Conservation (phyloP, 2,113 vertebrate species). For the Pardalotus punctatus region DNA sequence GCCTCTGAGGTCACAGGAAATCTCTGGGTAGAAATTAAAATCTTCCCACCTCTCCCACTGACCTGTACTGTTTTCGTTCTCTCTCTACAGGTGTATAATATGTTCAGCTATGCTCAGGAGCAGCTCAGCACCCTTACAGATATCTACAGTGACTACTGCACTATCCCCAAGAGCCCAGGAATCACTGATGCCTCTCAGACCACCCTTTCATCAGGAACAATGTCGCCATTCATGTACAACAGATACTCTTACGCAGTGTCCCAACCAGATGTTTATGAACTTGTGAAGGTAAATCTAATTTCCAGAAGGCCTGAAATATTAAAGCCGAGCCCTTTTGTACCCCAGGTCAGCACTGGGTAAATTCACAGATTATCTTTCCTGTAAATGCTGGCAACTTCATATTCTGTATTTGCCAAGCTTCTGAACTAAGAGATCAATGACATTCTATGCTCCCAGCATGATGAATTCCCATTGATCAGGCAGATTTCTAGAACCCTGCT, state of each 20-base stretch:
- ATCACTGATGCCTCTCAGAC: neutral
- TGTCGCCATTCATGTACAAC: neutral
- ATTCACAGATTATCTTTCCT: neutral
- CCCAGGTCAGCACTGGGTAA: neutral
- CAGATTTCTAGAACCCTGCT: neutral
- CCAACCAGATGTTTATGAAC: slow-evolving; percentile 29
- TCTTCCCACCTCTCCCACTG: neutral
- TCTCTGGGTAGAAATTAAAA: neutral
- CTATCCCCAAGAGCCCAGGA: neutral
- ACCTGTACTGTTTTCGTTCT: neutral
- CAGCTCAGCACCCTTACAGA: slow-evolving; percentile 25
- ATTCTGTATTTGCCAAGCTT: neutral
- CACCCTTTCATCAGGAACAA: neutral
- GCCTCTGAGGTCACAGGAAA: neutral
- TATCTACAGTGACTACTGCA: slow-evolving; percentile 42
- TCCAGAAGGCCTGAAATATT: neutral
- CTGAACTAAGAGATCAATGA: neutral
- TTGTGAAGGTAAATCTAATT: slow-evolving; percentile 42
- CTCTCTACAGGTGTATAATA: slow-evolving; percentile 18
- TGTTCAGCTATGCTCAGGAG: slow-evolving; percentile 42
- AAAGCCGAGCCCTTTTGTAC: neutral
- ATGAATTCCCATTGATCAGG: neutral
- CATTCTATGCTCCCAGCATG: neutral
- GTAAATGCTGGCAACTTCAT: neutral
- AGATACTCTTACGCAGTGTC: slow-evolving; percentile 28